Conservation (phyloP, 1,140 invertebrate genomes). For the Arion vulgaris region DNA sequence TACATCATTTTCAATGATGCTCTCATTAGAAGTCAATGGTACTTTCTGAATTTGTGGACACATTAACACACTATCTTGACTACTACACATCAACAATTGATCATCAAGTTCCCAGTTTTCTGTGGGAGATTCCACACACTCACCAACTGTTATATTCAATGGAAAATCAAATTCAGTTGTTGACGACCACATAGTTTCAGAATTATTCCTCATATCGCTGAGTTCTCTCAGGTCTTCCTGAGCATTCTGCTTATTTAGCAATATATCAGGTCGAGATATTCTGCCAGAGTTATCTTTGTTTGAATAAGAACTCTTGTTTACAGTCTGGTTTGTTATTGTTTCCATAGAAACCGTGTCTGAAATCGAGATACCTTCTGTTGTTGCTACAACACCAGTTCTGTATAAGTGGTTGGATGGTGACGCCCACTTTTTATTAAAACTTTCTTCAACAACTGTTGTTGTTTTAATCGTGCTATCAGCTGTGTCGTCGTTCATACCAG, state of each 20-base stretch:
- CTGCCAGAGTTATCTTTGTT: not conserved
- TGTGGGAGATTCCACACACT: constrained; percentile 18
- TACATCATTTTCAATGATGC: not conserved
- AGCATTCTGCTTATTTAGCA: not conserved
- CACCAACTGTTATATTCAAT: not conserved
- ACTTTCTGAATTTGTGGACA: too few relatives aligned
- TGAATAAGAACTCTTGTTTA: not conserved
- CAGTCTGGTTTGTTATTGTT: not conserved
- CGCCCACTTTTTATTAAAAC: not conserved
- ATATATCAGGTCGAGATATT: not conserved
- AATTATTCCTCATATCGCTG: not conserved
- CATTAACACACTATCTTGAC: not conserved
- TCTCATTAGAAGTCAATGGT: not conserved
- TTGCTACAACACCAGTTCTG: not conserved
- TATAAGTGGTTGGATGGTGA: not conserved
- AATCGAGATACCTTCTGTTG: not conserved
- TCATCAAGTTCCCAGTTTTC: constrained; percentile 8
- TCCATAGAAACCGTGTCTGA: not conserved
- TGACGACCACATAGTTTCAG: not conserved
- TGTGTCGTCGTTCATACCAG: too few relatives aligned
- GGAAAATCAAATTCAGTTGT: constrained; percentile 14
- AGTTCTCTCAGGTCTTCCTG: not conserved
- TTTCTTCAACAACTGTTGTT: constrained; percentile 17
- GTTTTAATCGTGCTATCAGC: too few relatives aligned
- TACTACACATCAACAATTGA: not conserved